Conservation (phyloP, 2,113 vertebrate genomes). For the Pyrgilauda ruficollis region DNA sequence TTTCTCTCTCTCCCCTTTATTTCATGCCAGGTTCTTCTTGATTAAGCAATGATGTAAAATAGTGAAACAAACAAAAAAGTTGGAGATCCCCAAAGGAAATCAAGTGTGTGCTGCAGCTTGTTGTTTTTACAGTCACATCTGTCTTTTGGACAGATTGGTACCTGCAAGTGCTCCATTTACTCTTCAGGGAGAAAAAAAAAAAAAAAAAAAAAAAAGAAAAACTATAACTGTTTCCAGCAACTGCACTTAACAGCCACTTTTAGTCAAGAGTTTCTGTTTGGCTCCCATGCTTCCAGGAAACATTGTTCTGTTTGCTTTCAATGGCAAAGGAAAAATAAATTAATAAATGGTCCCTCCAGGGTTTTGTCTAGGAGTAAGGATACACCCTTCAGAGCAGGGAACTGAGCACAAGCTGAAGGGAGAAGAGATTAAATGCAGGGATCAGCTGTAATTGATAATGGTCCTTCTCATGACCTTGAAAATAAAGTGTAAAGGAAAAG, state of each 20-base stretch:
- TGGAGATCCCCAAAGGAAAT: background rate
- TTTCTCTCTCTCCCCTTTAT: background rate
- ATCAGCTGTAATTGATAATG: background rate
- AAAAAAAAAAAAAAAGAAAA: background rate
- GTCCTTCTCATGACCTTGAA: background rate
- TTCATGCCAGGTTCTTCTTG: background rate
- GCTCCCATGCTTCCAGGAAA: constrained; percentile 15
- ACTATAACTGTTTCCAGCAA: constrained; percentile 9
- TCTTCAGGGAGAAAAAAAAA: background rate
- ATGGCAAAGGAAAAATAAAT: background rate
- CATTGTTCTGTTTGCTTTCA: constrained; percentile 14
- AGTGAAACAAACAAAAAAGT: background rate
- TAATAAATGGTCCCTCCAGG: background rate
- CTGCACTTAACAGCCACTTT: background rate
- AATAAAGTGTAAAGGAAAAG: background rate
- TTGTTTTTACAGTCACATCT: background rate
- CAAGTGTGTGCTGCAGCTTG: background rate
- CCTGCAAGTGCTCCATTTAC: background rate
- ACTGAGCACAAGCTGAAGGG: background rate
- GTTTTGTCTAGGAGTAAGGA: background rate
- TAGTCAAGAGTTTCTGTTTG: background rate
- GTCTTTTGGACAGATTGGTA: background rate
- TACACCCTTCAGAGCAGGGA: background rate
- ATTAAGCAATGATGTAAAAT: background rate
- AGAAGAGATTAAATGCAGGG: background rate